Base-by-base conservation (phyloP, 1,140 invertebrate species). In the Maconellicoccus hirsutus region DNA sequence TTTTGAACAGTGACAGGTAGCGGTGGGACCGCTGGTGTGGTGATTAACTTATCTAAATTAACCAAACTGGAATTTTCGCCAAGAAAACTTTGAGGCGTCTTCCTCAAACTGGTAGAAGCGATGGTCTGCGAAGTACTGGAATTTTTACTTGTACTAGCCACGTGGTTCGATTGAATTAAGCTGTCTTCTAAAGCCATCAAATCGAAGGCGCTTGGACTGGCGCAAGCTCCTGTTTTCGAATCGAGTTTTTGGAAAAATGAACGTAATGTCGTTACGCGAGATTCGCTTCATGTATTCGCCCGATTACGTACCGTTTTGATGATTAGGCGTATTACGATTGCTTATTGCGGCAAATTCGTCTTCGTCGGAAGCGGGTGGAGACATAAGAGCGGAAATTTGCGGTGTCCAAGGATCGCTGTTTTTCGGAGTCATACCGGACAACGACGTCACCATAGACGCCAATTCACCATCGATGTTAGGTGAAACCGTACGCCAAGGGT, bases 1-100 rank as follows among this genome's bases (percentile, higher is more conserved):
- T 73, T 70, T 69, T 71, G 75, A 14, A 69, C 71, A 26, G 69
- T 70, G 26, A 72, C 72, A 19, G 74, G 75, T 21, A 66, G 23
- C 16, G 74, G n/a, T 63, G 75, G 70, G 26, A 75, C 72, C 27
- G 73, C 39, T 23, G 74, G 72, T 59, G 75, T 74, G 3, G 90
- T 92, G 72, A 97, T 90, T 77, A 98, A 85, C 82, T 96, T 94
- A 81, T 98, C 94, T 76, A 98, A 84, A 85, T 97, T 97, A 59
- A 97, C 94, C 72, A 98, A 84, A 74, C 88, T 86, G 22, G 91
- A 94, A 81, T 97, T 97, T 81, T 96, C 92, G 21, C 94, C 94
- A 7, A 98, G 84, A 81, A 98, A 97, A 75, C 87, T 88, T 75
- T 94, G 91, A 8, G 95, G 93, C 71, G 92, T 94, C 80, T 94